phyloP scores from a whole-genome alignment of 2,888 invertebrate genomes.

The Mythimna loreyi region DNA sequence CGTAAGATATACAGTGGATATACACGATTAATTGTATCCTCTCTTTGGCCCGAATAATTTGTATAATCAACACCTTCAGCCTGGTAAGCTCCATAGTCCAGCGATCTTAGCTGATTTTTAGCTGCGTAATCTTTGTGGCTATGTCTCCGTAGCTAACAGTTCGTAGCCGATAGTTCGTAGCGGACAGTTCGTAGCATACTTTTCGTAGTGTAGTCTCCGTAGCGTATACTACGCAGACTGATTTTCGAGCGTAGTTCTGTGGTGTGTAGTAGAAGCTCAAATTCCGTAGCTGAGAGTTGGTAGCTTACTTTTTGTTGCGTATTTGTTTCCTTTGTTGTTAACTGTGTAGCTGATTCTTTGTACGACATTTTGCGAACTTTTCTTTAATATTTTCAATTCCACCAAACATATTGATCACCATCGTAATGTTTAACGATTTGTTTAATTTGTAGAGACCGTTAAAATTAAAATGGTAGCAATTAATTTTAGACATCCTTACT shows the following conservation, averaged over 20 bases:
- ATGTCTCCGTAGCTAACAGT: neutral
- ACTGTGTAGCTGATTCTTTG: neutral
- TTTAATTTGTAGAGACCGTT: neutral
- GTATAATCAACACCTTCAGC: neutral
- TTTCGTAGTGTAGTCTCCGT: neutral
- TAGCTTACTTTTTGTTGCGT: neutral
- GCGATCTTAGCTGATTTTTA: neutral
- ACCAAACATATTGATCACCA: neutral
- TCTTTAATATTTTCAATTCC: neutral
- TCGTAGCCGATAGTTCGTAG: neutral
- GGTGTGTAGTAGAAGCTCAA: neutral
- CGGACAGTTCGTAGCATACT: neutral
- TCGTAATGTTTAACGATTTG: neutral
- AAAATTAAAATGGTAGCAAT: conserved; percentile 5
- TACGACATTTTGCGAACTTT: too few relatives aligned
- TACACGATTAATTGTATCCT: conserved; percentile 15
- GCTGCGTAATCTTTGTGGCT: neutral
- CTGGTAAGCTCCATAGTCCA: neutral
- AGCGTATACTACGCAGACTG: neutral
- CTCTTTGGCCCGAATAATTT: neutral
- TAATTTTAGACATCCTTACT: conserved; percentile 10
- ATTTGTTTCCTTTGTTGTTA: neutral
- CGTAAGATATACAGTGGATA: neutral
- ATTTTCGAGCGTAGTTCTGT: neutral
- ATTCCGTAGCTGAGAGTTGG: neutral